Conservation (phyloP, 2,113 vertebrate species). For the Caranx ignobilis region DNA sequence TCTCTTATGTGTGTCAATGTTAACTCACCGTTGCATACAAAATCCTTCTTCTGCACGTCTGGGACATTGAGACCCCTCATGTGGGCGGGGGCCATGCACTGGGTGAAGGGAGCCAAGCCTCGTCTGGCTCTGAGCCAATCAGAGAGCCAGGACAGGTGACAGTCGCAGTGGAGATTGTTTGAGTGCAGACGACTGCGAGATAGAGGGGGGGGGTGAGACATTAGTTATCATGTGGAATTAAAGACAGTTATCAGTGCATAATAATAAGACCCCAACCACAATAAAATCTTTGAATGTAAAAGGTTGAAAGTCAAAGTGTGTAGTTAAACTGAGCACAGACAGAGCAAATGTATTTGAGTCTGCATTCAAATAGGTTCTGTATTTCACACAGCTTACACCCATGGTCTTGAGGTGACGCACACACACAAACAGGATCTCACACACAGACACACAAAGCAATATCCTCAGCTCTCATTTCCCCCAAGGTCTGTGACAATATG, state of each 20-base stretch:
- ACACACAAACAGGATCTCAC: conserved; percentile 5
- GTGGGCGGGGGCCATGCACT: conserved; percentile 95
- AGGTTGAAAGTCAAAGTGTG: background rate
- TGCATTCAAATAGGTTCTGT: background rate
- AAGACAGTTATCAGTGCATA: background rate
- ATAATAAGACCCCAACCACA: background rate
- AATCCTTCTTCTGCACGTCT: conserved; percentile 97
- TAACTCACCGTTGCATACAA: conserved; percentile 91
- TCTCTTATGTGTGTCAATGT: background rate
- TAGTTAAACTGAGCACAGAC: background rate
- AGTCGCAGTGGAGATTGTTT: conserved; percentile 97
- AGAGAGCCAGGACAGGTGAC: conserved; percentile 97
- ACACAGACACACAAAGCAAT: conserved; percentile 34
- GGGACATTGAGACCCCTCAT: conserved; percentile 96
- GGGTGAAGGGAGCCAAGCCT: conserved; percentile 95
- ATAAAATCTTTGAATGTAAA: background rate
- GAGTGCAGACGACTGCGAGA: conserved; percentile 93
- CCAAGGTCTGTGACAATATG: conserved; percentile 54
- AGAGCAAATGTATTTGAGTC: background rate
- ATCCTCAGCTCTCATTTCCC: conserved; percentile 53
- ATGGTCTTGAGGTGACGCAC: conserved; percentile 10
- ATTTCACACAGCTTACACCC: conserved; percentile 18
- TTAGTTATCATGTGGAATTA: background rate
- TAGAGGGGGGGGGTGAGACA: background rate
- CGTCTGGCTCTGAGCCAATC: conserved; percentile 96